Evolutionary conservation across 2,797 vertebrate species (phyloP).

Genomic region (Lutjanus campechanus): DNA sequence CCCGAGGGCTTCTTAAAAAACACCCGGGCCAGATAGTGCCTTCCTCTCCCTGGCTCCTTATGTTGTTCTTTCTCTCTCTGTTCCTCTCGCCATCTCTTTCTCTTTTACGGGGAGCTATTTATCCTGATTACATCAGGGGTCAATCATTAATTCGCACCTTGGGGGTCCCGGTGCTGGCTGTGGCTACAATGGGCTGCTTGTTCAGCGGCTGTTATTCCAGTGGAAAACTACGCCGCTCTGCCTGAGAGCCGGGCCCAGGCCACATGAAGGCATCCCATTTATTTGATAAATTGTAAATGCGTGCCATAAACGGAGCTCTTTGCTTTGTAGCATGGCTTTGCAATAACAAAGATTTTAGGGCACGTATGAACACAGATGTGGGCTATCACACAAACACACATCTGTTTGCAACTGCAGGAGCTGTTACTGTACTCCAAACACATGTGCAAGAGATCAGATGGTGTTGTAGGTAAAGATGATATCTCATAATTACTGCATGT

Average conservation of each 20-base stretch:
- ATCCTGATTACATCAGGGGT: constrained; percentile 90
- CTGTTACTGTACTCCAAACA: constrained; percentile 71
- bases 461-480: constrained; percentile 75
- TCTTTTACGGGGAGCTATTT: constrained; percentile 88
- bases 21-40: constrained; percentile 82
- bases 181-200: constrained; percentile 88
- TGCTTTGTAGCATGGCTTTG: constrained; percentile 78
- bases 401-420: constrained; percentile 78
- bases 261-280: constrained; percentile 86
- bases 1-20: constrained; percentile 73
- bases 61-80: constrained; percentile 80
- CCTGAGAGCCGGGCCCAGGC: constrained; percentile 75
- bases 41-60: constrained; percentile 72
- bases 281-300: constrained; percentile 88
- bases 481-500: constrained; percentile 69
- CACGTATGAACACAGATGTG: constrained; percentile 67
- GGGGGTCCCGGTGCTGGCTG: constrained; percentile 86
- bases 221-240: constrained; percentile 86
- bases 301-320: constrained; percentile 78
- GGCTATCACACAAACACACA: constrained; percentile 75
- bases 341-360: constrained; percentile 79
- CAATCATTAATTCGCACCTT: constrained; percentile 91
- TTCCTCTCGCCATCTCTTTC: constrained; percentile 77
- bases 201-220: constrained; percentile 89
- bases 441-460: constrained; percentile 71